Percentiles rank a stretch among this genome's conserved stretches.
These are phyloP conservation scores for Siniperca undulata DNA, from an alignment of 2,797 vertebrate genomes.

Conservation along the genomic window DNA sequence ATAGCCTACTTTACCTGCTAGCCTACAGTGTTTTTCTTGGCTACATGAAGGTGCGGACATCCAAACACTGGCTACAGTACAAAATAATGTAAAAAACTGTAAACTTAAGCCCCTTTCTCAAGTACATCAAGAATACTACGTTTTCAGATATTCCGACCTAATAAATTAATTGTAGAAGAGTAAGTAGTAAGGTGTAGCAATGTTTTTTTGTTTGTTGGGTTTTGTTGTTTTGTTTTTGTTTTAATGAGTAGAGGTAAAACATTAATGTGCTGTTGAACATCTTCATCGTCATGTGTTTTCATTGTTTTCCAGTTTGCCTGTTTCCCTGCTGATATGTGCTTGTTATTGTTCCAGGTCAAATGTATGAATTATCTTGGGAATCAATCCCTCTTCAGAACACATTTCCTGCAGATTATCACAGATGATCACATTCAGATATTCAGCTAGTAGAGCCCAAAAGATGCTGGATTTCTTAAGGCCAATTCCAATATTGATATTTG, in stretches of 20 bases:
- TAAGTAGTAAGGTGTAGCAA: too few species aligned
- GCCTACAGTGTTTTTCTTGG: neutral
- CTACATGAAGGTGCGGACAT: neutral
- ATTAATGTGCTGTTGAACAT: neutral
- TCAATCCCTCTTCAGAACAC: neutral
- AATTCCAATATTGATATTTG: neutral
- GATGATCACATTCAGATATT: constrained; percentile 7
- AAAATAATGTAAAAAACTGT: neutral
- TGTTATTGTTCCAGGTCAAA: neutral
- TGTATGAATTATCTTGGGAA: neutral
- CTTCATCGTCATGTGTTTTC: neutral
- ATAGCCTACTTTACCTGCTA: neutral
- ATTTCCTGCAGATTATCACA: constrained; percentile 3
- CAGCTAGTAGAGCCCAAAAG: neutral
- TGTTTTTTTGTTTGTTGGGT: too few species aligned
- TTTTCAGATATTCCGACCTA: neutral
- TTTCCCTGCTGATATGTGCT: neutral
- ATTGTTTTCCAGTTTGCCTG: neutral
- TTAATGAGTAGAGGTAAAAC: neutral
- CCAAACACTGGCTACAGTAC: neutral
- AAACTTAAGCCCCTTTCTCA: neutral
- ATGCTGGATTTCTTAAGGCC: neutral
- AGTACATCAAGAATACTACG: neutral
- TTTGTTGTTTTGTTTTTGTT: neutral
- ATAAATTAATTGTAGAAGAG: neutral